Evolutionary conservation across 2,797 vertebrate genomes (phyloP).

Genomic region (Acanthis flammea): DNA sequence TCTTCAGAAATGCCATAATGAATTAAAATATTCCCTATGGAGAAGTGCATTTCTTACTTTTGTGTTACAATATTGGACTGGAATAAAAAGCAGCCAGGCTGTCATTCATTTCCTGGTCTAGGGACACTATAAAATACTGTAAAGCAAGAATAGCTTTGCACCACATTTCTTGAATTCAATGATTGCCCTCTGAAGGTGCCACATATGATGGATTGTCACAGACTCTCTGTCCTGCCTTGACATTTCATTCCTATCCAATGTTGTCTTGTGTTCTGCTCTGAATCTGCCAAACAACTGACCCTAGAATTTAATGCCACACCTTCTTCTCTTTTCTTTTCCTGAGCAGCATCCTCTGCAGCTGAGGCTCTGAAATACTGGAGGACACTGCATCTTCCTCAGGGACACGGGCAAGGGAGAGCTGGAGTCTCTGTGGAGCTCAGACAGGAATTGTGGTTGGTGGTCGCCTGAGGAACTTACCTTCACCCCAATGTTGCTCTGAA

Average conservation of each 20-base stretch:
- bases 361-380: constrained; percentile 58
- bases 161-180: constrained; percentile 34
- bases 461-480: constrained; percentile 33
- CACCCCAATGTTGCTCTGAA: constrained; percentile 72
- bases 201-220: constrained; percentile 54
- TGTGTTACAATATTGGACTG: background rate
- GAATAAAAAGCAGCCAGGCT: background rate
- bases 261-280: constrained; percentile 33
- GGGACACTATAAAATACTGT: background rate
- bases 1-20: constrained; percentile 7
- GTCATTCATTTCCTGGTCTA: background rate
- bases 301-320: constrained; percentile 39
- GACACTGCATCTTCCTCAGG: constrained; percentile 48
- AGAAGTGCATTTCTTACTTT: background rate
- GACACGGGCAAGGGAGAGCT: background rate
- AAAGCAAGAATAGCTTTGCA: constrained; percentile 24
- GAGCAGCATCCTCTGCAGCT: constrained; percentile 29
- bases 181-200: constrained; percentile 49
- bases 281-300: constrained; percentile 45
- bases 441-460: background rate
- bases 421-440: constrained; percentile 1
- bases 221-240: constrained; percentile 50
- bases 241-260: constrained; percentile 34
- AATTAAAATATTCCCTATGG: constrained; percentile 10
- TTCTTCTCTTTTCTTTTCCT: constrained; percentile 40